phyloP scores from a whole-genome alignment of 2,888 invertebrate genomes.

The Brenthis ino region DNA sequence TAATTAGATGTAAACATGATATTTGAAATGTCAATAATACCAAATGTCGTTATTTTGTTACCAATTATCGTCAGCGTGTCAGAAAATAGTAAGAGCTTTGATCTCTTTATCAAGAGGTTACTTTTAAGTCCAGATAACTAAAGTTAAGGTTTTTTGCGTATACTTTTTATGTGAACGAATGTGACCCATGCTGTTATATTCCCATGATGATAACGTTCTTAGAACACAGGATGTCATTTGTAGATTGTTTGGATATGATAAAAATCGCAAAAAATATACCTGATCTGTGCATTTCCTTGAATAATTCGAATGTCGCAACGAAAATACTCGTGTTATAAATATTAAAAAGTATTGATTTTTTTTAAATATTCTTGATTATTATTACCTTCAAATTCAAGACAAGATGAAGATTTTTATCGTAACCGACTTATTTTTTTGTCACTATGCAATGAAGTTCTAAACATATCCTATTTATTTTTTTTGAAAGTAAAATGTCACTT shows the following conservation, averaged over 20 bases:
- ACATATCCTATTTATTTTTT: too few relatives aligned
- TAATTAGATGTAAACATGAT: too few relatives aligned
- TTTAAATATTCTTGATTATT: neutral
- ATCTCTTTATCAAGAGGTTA: constrained; percentile 16
- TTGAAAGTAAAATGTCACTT: too few relatives aligned
- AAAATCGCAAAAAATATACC: constrained; percentile 26
- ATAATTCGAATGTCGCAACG: neutral
- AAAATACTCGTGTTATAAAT: neutral
- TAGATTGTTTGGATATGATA: constrained; percentile 33
- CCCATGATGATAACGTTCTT: constrained; percentile 32
- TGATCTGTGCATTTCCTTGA: neutral
- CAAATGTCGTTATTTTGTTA: neutral
- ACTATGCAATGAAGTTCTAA: too few relatives aligned
- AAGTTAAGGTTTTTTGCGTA: constrained; percentile 3
- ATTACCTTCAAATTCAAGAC: too few relatives aligned
- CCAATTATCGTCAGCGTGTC: constrained; percentile 8
- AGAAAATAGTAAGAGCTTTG: constrained; percentile 9
- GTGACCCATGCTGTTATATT: constrained; percentile 9
- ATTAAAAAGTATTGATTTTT: neutral
- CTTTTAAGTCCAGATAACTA: constrained; percentile 1
- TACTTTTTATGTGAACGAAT: constrained; percentile 17
- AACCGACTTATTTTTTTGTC: too few relatives aligned
- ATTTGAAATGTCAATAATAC: too few relatives aligned
- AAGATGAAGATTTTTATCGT: too few relatives aligned
- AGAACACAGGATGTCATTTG: constrained; percentile 36